Evolutionary conservation across 2,797 vertebrate species (phyloP).

Genomic region (Lithobates pipiens): DNA sequence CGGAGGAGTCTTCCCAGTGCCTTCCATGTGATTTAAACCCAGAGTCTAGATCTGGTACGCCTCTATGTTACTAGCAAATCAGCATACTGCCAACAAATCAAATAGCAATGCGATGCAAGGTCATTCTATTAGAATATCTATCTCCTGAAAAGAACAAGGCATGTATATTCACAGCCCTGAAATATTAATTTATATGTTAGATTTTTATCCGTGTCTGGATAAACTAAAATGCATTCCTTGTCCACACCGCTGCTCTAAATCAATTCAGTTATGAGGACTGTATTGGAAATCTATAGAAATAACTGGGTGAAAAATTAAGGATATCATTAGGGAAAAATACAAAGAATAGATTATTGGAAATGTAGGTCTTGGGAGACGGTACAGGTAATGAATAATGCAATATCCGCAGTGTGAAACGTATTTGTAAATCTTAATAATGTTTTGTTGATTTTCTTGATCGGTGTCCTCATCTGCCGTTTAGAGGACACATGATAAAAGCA

Average conservation of each 20-base stretch:
- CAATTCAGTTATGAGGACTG: neutral
- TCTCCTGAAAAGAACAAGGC: neutral
- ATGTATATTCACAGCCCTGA: neutral
- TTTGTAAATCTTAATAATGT: neutral
- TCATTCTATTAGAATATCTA: neutral
- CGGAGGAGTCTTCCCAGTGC: neutral
- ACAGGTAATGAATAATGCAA: neutral
- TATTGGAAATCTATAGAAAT: slow-evolving; percentile 7
- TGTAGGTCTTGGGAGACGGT: neutral
- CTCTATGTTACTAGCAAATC: too few species aligned
- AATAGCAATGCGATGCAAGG: neutral
- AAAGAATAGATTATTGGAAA: neutral
- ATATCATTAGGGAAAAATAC: neutral
- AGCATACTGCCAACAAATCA: neutral
- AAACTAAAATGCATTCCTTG: neutral
- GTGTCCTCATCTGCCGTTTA: neutral
- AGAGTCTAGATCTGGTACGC: neutral
- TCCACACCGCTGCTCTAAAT: neutral
- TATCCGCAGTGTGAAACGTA: neutral
- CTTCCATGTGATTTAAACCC: too few species aligned
- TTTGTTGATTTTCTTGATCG: neutral
- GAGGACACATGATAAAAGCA: neutral
- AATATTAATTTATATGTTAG: neutral
- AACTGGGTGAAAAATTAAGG: neutral
- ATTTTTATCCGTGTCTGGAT: neutral